Evolutionary conservation across 1,140 invertebrate genomes (phyloP).

Genomic region (Drosophila watanabei): DNA sequence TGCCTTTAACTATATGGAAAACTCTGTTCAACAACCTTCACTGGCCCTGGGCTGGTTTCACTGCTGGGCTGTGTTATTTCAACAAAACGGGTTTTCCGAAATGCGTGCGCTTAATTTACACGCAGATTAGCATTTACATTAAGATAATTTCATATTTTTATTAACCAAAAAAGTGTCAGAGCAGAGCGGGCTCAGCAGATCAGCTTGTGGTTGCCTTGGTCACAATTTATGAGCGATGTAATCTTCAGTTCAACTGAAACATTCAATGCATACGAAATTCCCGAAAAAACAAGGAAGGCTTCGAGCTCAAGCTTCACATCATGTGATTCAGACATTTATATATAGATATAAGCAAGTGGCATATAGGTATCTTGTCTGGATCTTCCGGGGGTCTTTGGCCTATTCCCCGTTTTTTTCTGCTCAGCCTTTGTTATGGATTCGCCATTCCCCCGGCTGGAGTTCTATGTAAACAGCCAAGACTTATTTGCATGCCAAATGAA

Average conservation of each 20-base stretch:
- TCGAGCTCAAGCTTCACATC: constrained; percentile 21
- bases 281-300: constrained; percentile 28
- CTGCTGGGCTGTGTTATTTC: not conserved
- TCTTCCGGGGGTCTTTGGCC: constrained; percentile 52
- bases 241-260: constrained; percentile 39
- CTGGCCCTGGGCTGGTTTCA: constrained; percentile 29
- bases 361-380: constrained; percentile 13
- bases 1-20: constrained; percentile 16
- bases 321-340: constrained; percentile 30
- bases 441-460: constrained; percentile 35
- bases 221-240: constrained; percentile 55
- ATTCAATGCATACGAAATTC: constrained; percentile 35
- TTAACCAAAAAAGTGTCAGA: constrained; percentile 60
- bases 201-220: constrained; percentile 33
- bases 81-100: constrained; percentile 64
- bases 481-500: constrained; percentile 59
- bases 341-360: not conserved
- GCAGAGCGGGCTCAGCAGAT: constrained; percentile 12
- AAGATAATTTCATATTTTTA: constrained; percentile 79
- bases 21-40: constrained; percentile 58
- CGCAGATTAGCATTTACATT: constrained; percentile 74
- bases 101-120: constrained; percentile 80
- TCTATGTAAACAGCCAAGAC: constrained; percentile 37
- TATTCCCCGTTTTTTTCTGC: constrained; percentile 30
- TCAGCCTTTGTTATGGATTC: constrained; percentile 45